Base-by-base conservation (phyloP, 2,113 vertebrate species). In the Leptodactylus fuscus region DNA sequence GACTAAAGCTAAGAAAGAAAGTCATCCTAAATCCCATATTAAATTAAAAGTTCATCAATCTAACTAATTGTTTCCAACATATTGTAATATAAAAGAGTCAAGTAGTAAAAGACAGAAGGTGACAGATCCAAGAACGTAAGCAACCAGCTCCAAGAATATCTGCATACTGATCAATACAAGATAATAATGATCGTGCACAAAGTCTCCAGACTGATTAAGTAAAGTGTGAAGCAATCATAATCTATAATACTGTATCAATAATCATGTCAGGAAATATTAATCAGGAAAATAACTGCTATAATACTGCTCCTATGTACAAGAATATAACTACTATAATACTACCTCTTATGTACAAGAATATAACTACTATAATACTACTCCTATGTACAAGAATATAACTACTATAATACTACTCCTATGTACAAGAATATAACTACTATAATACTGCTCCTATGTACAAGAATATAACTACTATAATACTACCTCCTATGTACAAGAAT, bases 41-140 rank as follows among this genome's bases (percentile, higher is more conserved):
- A n/a, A 5, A 81, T 70, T 38, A 51, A 27, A 49, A 67, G 41
- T 70, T 32, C 22, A 48, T 32, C 16, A 29, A 67, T 51, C 34
- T 70, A 46, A 69, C 29, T 46, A 81, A 69, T 69, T 70, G 38
- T 10, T 11, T 81, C 41, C 27, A 69, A 67, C 80, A 29, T n/a
- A 48, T 67, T 81, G 41, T 48, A 81, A 48, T 81, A 32, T 49
- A 81, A 10, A 10, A 48, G 38, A 67, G 60, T 48, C 18, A 32
- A 15, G 18, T 29, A 24, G 9, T n/a, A 70, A 10, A 51, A 12
- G 16, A 81, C 10, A 81, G 41, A 24, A 51, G 20, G 29, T 51
- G 58, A n/a, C n/a, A n/a, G n/a, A n/a, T 81, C 79, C 24, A 46
- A 46, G 80, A 81, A 69, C 24, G 65, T 48, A 41, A 41, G 18